Evolutionary conservation across 2,113 vertebrate genomes (phyloP).

Genomic region (Chaetorhynchus papuensis): DNA sequence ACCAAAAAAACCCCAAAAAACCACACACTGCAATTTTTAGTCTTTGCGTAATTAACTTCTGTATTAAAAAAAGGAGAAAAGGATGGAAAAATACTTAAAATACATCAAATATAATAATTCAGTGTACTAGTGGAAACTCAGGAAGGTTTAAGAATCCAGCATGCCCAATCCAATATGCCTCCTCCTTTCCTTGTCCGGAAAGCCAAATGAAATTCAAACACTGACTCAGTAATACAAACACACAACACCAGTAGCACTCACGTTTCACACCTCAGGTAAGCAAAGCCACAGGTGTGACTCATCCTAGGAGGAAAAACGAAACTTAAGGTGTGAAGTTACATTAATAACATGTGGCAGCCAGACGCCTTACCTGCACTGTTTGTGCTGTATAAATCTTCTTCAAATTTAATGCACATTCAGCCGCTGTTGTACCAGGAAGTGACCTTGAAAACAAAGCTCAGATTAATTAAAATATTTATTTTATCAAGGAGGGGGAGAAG

Average conservation of each 20-base stretch:
- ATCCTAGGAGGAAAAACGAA: neutral
- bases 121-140: neutral
- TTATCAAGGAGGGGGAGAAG: neutral
- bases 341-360: neutral
- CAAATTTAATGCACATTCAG: slow-evolving; percentile 91
- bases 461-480: neutral
- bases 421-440: slow-evolving; percentile 90
- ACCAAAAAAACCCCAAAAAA: neutral
- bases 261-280: neutral
- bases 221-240: neutral
- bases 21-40: neutral
- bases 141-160: neutral
- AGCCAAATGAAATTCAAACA: neutral
- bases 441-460: slow-evolving; percentile 73
- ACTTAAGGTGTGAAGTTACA: neutral
- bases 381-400: slow-evolving; percentile 94
- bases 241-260: neutral
- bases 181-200: neutral
- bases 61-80: neutral
- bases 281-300: neutral
- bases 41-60: neutral
- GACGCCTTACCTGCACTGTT: slow-evolving; percentile 84
- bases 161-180: neutral
- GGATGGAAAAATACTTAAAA: neutral
- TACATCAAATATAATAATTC: neutral